A percentile compares a stretch with the other conserved stretches of the same genome.
These are phyloP conservation scores for Steinernema hermaphroditum DNA, from an alignment of 2,888 invertebrate species.

Conservation along the genomic window DNA sequence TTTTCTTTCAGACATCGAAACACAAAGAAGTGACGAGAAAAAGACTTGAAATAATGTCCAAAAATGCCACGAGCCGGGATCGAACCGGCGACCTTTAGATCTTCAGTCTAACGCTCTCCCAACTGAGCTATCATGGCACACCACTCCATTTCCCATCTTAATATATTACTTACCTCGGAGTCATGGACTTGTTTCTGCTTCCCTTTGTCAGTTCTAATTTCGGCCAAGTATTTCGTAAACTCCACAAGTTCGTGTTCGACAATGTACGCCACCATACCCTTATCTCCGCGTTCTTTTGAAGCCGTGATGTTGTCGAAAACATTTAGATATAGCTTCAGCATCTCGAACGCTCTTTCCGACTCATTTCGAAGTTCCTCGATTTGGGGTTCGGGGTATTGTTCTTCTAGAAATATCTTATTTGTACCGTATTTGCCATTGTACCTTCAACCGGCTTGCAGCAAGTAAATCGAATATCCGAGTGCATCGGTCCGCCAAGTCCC, in stretches of 20 bases:
- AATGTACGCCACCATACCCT: neutral
- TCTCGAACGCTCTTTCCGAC: neutral
- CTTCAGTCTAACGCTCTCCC: constrained; percentile 67
- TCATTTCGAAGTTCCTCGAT: too few relatives aligned
- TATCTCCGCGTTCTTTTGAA: neutral
- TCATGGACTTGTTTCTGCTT: neutral
- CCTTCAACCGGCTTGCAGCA: neutral
- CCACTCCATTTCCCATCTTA: too few relatives aligned
- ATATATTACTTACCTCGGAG: neutral
- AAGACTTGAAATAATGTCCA: too few relatives aligned
- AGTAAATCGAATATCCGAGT: constrained; percentile 6
- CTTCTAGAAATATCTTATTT: neutral
- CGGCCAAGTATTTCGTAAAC: neutral
- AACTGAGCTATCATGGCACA: constrained; percentile 64
- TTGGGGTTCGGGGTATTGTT: neutral
- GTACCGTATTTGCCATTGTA: neutral
- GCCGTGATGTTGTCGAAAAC: constrained; percentile 1
- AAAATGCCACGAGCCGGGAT: constrained; percentile 44
- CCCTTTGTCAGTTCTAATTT: neutral
- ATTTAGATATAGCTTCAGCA: neutral
- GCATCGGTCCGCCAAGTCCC: constrained; percentile 13
- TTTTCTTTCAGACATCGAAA: too few relatives aligned
- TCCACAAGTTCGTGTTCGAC: neutral
- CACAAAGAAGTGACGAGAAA: too few relatives aligned
- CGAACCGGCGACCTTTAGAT: constrained; percentile 67